phyloP scores from a whole-genome alignment of 2,888 invertebrate species.

The Thalpophila matura region DNA sequence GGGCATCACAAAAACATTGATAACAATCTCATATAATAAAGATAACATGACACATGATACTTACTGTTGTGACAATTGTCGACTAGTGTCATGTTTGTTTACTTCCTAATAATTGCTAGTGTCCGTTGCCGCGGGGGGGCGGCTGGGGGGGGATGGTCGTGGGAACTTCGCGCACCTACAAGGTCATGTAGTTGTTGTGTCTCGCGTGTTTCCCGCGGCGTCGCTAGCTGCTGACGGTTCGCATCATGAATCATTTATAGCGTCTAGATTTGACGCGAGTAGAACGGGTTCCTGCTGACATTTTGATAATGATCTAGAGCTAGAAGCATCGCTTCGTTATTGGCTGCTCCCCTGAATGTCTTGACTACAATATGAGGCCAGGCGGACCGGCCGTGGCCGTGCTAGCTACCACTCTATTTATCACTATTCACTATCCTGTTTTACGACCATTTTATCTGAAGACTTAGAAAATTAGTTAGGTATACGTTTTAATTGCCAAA shows the following conservation, averaged over 20 bases:
- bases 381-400: too few species aligned
- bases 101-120: neutral
- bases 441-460: too few species aligned
- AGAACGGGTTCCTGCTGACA: constrained; percentile 6
- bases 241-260: neutral
- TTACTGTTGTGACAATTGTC: constrained; percentile 10
- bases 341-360: neutral
- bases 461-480: neutral
- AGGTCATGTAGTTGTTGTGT: constrained; percentile 1
- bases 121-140: neutral
- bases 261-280: neutral
- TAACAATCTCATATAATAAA: constrained; percentile 19
- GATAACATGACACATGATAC: constrained; percentile 25
- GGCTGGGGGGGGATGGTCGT: neutral
- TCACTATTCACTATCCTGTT: too few species aligned
- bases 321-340: neutral
- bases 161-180: neutral
- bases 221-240: neutral
- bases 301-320: constrained; percentile 9
- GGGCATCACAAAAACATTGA: too few species aligned
- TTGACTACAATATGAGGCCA: neutral
- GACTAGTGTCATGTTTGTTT: neutral
- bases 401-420: neutral
- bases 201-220: neutral
- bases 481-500: neutral